These are phyloP conservation scores for Chelidonichthys spinosus DNA, from an alignment of 2,797 vertebrate species.

Conservation along the genomic window DNA sequence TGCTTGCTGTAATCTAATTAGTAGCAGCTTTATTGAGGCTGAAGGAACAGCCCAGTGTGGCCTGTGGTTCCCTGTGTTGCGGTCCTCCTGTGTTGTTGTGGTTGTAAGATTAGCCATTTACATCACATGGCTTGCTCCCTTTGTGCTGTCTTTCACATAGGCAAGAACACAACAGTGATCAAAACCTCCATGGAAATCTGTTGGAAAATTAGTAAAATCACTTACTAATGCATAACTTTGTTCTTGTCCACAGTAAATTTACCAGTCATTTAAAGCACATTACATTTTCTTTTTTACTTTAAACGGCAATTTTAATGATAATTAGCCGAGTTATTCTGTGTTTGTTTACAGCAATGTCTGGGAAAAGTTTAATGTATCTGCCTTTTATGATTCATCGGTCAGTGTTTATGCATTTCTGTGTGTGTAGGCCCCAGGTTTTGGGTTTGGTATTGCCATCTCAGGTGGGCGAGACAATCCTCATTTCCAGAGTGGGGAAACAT, in stretches of 20 bases:
- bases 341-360: conserved; percentile 19
- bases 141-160: conserved; percentile 20
- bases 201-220: conserved; percentile 6
- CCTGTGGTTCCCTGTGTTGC: conserved; percentile 40
- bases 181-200: conserved; percentile 29
- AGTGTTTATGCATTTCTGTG: conserved; percentile 40
- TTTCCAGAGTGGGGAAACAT: conserved; percentile 98
- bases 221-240: conserved; percentile 8
- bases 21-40: conserved; percentile 67
- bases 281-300: not conserved
- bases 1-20: conserved; percentile 80
- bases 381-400: conserved; percentile 4
- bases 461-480: conserved; percentile 98
- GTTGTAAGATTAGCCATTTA: conserved; percentile 62
- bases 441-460: conserved; percentile 98
- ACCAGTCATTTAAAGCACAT: conserved; percentile 1
- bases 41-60: conserved; percentile 52
- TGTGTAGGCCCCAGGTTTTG: conserved; percentile 94
- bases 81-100: conserved; percentile 59
- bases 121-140: conserved; percentile 50
- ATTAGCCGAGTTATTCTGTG: conserved; percentile 9
- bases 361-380: not conserved
- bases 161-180: conserved; percentile 19
- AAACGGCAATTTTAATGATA: conserved; percentile 7
- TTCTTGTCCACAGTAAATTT: not conserved